A percentile compares a stretch with the other conserved stretches of the same genome.
phyloP scores from a whole-genome alignment of 2,113 vertebrate genomes.

The Phrynosoma platyrhinos region DNA sequence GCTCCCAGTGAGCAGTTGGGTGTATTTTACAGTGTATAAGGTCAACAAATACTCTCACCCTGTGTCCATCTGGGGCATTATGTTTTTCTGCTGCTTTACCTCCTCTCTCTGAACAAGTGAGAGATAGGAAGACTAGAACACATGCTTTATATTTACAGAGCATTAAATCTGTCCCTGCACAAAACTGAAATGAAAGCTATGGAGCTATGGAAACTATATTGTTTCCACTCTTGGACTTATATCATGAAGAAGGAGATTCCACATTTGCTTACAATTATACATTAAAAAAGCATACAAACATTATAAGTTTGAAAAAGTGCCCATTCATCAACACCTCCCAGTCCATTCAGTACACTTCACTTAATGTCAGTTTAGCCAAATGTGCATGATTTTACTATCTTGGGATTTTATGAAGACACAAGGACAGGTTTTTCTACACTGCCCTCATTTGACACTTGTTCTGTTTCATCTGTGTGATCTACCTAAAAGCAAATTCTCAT shows the following conservation, averaged over 20 bases:
- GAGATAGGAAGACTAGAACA: neutral
- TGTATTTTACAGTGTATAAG: conserved; percentile 34
- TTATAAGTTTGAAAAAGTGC: neutral
- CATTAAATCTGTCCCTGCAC: neutral
- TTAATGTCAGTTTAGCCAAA: neutral
- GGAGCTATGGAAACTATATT: neutral
- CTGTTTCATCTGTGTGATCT: neutral
- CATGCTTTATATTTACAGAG: conserved; percentile 23
- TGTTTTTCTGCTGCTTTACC: conserved; percentile 3
- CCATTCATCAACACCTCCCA: neutral
- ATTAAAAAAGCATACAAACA: neutral
- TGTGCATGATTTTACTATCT: no score
- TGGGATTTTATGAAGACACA: neutral
- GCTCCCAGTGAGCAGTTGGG: conserved; percentile 11
- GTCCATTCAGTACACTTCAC: neutral
- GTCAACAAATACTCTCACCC: conserved; percentile 40
- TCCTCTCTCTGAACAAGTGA: conserved; percentile 19
- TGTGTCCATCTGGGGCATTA: conserved; percentile 22
- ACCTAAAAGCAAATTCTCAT: neutral
- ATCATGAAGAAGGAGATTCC: conserved; percentile 1
- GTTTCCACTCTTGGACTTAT: neutral
- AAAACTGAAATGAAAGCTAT: conserved; percentile 8
- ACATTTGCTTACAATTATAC: neutral
- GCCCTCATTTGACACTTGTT: neutral
- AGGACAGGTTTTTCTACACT: neutral